phyloP scores from a whole-genome alignment of 2,888 invertebrate genomes.

The Plutella xylostella region DNA sequence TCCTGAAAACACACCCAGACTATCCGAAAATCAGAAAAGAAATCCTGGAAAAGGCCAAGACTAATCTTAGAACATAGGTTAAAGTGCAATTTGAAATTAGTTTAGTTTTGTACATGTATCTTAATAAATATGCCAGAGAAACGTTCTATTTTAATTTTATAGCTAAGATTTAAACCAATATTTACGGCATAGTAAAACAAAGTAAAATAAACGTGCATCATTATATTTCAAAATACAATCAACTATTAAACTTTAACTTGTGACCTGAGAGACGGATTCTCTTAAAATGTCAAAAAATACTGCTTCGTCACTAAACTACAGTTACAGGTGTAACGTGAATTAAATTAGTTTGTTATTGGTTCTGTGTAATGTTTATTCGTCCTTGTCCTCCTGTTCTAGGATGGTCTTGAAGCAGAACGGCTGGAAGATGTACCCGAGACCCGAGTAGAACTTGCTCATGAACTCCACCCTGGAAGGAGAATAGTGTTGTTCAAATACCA shows the following conservation, averaged over 20 bases:
- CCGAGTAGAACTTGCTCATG: slow-evolving; percentile 94
- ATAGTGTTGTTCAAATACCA: no score
- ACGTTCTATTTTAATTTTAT: no score
- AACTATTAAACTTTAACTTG: neutral
- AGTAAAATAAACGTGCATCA: neutral
- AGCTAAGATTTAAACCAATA: no score
- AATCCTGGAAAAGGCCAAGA: slow-evolving; percentile 90
- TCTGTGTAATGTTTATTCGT: slow-evolving; percentile 34
- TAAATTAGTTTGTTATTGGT: neutral
- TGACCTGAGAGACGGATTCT: neutral
- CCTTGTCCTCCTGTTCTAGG: slow-evolving; percentile 67
- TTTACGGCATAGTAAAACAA: neutral
- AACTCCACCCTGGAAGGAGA: slow-evolving; percentile 85
- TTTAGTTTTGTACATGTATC: no score
- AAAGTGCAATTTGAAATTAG: neutral
- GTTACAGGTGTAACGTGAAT: neutral
- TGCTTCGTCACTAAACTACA: neutral
- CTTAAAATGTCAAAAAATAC: slow-evolving; percentile 5
- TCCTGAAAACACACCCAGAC: slow-evolving; percentile 84
- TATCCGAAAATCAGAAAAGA: slow-evolving; percentile 94
- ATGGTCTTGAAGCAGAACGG: slow-evolving; percentile 89
- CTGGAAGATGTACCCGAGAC: slow-evolving; percentile 84
- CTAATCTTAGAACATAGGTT: slow-evolving; percentile 75
- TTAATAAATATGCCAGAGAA: no score
- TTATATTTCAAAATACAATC: neutral